Base-by-base conservation (phyloP, 1,140 invertebrate genomes). In the Scaptomyza hsui region DNA sequence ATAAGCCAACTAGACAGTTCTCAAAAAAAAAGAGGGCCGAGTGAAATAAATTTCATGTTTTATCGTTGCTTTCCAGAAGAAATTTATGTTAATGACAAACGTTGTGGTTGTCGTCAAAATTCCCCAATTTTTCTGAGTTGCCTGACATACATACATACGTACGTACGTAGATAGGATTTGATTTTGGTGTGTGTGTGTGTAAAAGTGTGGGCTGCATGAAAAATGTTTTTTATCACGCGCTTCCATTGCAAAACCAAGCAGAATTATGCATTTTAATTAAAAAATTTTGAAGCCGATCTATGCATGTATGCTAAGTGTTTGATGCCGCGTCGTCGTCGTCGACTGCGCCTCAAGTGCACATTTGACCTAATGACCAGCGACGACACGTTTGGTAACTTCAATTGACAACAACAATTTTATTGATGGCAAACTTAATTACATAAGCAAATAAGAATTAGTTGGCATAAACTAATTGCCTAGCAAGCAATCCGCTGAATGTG, bases 31-130 rank as follows among this genome's bases (percentile, higher is more conserved):
- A 19, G n/a, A n/a, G n/a, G n/a, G n/a, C n/a, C n/a, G n/a, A n/a
- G n/a, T 21, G 48, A 49, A 77, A 61, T 67, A 71, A 86, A 81
- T 69, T 81, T 89, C 83, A 89, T 89, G 85, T 88, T 89, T 89
- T 75, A 89, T 85, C 52, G 68, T 21, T 47, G 44, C 47, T 29
- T 44, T 37, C 24, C 16, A 12, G 24, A 81, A 69, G 47, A 86
- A 78, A 86, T 82, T 78, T 78, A 83, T 83, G 71, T 82, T 78
- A 83, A 82, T 70, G 44, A n/a, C 44, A 71, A 52, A 78, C 52
- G 45, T 2, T 37, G 32, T n/a, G n/a, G n/a, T n/a, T n/a, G n/a
- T 24, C 21, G 21, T 24, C 21, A 3, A 24, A 24, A 24, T 24
- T n/a, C 19, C 15, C 16, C 39, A 37, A n/a, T 42, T 48, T 57